Evolutionary conservation across 2,797 vertebrate species (phyloP), one percentile per base, ranked within the genome.

Genomic region (Tarsius wallacei): DNA sequence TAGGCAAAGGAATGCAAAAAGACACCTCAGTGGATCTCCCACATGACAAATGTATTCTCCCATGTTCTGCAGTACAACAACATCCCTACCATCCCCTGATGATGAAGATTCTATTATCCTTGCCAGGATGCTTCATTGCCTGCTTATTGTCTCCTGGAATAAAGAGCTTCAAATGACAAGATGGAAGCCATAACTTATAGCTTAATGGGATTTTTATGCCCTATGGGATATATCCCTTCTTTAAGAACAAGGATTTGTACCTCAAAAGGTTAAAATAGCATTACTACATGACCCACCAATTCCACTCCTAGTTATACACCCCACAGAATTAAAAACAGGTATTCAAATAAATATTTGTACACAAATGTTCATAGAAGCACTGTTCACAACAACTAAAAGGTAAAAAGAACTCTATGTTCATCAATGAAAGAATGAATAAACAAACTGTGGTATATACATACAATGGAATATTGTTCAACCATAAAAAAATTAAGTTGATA

Each of bases 181-280:
- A 53, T 63, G 4, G 55, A 71, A 76, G 55, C 33, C 89, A 64
- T 49, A 82, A 76, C 13, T 55, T 77, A 91, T 68, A 94, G 24
- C 2, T 96, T 19, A 77, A 77, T 16, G 7, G 11, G 61, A 76
- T 49, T 82, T 55, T 91, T 74, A 87, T 57, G 22, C 9, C 5
- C 7, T 59, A 66, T 5, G 55, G 15, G 9, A 90, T 24, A 64
- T 28, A 57, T 42, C 68, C 59, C 8, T 68, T 51, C 70, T 61
- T 77, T 51, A 86, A 86, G 59, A 80, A 89, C 33, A 90, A 85
- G 49, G 15, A 47, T 2, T 9, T 85, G 85, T 74, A 53, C 53
- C n/a, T 88, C n/a, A 77, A 28, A 87, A 95, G 90, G 49, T 71
- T 82, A 81, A 89, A 78, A 66, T 10, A 57, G 78, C n/a, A 88